phyloP scores from a whole-genome alignment of 2,888 invertebrate species.

The Uloborus plumipes region DNA sequence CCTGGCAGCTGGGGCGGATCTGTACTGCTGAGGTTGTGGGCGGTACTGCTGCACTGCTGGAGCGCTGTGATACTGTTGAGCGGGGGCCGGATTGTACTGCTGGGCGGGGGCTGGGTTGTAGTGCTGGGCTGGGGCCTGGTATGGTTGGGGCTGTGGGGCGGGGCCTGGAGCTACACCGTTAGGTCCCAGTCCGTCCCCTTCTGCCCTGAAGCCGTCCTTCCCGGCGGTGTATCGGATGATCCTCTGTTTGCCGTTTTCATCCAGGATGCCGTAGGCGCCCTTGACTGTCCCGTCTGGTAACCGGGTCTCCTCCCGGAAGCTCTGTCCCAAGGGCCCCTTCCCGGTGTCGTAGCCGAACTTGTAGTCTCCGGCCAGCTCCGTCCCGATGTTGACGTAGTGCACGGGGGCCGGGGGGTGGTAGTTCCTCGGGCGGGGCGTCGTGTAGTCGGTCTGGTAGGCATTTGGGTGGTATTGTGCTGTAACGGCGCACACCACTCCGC shows the following conservation, averaged over 20 bases:
- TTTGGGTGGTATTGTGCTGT: constrained; percentile 37
- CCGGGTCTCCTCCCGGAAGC: constrained; percentile 67
- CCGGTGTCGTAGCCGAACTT: constrained; percentile 68
- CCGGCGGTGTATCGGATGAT: constrained; percentile 66
- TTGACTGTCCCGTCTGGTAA: constrained; percentile 67
- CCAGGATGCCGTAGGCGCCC: constrained; percentile 67
- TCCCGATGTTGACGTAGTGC: constrained; percentile 67
- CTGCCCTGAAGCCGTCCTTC: constrained; percentile 66
- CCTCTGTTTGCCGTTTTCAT: constrained; percentile 65
- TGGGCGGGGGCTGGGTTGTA: constrained; percentile 39
- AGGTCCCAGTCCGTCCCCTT: constrained; percentile 60
- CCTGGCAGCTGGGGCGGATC: constrained; percentile 21
- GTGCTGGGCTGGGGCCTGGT: constrained; percentile 12
- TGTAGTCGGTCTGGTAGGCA: constrained; percentile 35
- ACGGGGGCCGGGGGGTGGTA: constrained; percentile 66
- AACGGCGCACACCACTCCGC: constrained; percentile 18
- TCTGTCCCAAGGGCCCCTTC: constrained; percentile 66
- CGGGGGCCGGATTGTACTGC: constrained; percentile 39
- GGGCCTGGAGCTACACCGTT: constrained; percentile 47
- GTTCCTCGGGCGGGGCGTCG: constrained; percentile 41
- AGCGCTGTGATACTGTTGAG: constrained; percentile 30
- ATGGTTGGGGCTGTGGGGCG: constrained; percentile 28
- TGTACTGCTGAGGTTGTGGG: constrained; percentile 33
- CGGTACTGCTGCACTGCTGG: constrained; percentile 31
- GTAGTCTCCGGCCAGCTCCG: constrained; percentile 66